Percentiles rank a stretch among this genome's conserved stretches.
Evolutionary conservation across 2,797 vertebrate species (phyloP).

Genomic region (Cephalopachus bancanus): DNA sequence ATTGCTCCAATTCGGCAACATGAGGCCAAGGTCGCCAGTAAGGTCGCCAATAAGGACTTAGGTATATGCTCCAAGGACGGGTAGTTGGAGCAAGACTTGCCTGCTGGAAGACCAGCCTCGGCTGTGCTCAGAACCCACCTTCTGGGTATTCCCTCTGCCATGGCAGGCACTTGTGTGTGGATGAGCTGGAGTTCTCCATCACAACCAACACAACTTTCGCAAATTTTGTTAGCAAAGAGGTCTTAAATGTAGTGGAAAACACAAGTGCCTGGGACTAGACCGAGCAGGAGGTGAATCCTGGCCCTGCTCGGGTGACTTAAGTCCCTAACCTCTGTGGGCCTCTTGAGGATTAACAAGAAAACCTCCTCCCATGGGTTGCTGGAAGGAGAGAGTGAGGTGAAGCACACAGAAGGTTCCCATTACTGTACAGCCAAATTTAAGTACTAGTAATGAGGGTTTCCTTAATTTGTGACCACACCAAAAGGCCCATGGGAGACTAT

Average conservation of each 20-base stretch:
- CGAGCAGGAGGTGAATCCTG: neutral
- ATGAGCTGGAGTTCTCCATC: neutral
- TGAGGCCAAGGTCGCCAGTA: neutral
- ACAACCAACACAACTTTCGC: neutral
- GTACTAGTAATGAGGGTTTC: neutral
- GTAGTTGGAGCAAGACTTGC: neutral
- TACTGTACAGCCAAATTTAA: neutral
- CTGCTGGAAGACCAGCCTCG: neutral
- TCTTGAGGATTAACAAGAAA: no score
- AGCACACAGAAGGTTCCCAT: neutral
- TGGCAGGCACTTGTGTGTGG: fast-evolving
- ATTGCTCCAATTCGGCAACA: fast-evolving
- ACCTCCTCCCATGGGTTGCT: neutral
- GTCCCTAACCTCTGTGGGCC: neutral
- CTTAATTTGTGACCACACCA: neutral
- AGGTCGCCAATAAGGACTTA: neutral
- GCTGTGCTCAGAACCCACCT: neutral
- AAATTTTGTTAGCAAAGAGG: neutral
- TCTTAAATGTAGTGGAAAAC: neutral
- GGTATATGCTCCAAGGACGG: neutral
- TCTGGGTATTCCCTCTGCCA: neutral
- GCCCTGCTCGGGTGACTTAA: neutral
- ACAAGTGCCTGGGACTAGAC: neutral
- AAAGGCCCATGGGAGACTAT: neutral
- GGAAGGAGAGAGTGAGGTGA: neutral